Evolutionary conservation across 2,888 invertebrate genomes (phyloP).

Genomic region (Acronicta aceris): DNA sequence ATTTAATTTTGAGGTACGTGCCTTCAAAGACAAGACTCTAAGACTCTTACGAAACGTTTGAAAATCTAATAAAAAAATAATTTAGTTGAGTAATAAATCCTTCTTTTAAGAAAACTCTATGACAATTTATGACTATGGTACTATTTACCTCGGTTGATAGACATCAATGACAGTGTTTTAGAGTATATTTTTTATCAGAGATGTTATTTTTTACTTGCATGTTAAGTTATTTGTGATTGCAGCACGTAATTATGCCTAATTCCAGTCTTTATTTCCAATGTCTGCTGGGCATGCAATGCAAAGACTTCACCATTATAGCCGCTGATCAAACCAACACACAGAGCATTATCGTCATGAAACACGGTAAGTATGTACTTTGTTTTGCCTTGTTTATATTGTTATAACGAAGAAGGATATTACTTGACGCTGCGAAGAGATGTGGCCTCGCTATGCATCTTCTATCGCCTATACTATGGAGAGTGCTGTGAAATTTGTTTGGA

Average conservation of each 20-base stretch:
- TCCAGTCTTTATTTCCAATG: conserved; percentile 91
- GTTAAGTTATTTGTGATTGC: conserved; percentile 17
- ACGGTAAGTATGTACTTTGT: conserved; percentile 92
- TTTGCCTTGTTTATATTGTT: neutral
- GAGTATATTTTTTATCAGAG: conserved; percentile 9
- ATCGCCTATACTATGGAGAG: too few relatives aligned
- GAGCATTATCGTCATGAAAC: conserved; percentile 96
- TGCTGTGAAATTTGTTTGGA: too few relatives aligned
- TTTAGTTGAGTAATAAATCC: too few relatives aligned
- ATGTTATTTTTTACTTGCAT: conserved; percentile 21
- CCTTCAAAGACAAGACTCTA: too few relatives aligned
- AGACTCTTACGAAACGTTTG: too few relatives aligned
- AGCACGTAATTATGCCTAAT: conserved; percentile 35
- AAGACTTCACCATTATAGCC: conserved; percentile 96
- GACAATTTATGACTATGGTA: neutral
- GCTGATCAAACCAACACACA: conserved; percentile 95
- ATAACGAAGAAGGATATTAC: too few relatives aligned
- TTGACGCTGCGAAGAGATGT: too few relatives aligned
- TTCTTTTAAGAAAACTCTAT: too few relatives aligned
- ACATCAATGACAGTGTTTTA: conserved; percentile 34
- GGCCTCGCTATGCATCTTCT: too few relatives aligned
- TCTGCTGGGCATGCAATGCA: conserved; percentile 95
- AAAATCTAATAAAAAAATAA: too few relatives aligned
- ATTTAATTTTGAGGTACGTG: too few relatives aligned
- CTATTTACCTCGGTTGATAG: conserved; percentile 11